Evolutionary conservation across 2,113 vertebrate species (phyloP).

Genomic region (Prolemur simus): DNA sequence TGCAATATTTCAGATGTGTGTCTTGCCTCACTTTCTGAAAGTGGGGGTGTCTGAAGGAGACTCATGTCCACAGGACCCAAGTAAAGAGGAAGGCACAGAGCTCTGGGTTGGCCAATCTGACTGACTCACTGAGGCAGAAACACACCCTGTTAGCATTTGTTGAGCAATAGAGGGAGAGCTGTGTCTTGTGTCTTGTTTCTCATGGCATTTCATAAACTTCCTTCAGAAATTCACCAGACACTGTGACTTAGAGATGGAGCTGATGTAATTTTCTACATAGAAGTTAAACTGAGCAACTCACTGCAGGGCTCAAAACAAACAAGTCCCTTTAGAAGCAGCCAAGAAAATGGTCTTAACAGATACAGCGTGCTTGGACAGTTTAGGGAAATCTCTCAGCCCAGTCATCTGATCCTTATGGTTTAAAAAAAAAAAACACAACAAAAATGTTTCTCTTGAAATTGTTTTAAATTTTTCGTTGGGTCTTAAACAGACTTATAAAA

Average conservation of each 20-base stretch:
- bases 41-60: not conserved
- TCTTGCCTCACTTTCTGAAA: not conserved
- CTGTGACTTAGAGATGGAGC: not conserved
- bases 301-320: not conserved
- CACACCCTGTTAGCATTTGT: not conserved
- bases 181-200: not conserved
- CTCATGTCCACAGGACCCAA: not conserved
- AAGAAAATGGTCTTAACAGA: not conserved
- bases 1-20: not conserved
- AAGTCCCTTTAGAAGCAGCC: not conserved
- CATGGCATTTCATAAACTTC: slow-evolving; percentile 21
- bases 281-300: not conserved
- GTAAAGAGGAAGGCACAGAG: not conserved
- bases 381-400: not conserved
- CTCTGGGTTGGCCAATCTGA: not conserved
- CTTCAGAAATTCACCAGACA: not conserved
- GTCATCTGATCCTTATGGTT: not conserved
- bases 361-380: not conserved
- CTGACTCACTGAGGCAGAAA: not conserved
- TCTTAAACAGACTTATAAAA: not conserved
- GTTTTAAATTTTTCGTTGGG: not conserved
- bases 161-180: slow-evolving; percentile 41
- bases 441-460: not conserved
- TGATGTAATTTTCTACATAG: not conserved
- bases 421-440: not conserved